Conservation (phyloP, 92 coral and sea anemone genomes). For the Porites lobata region DNA sequence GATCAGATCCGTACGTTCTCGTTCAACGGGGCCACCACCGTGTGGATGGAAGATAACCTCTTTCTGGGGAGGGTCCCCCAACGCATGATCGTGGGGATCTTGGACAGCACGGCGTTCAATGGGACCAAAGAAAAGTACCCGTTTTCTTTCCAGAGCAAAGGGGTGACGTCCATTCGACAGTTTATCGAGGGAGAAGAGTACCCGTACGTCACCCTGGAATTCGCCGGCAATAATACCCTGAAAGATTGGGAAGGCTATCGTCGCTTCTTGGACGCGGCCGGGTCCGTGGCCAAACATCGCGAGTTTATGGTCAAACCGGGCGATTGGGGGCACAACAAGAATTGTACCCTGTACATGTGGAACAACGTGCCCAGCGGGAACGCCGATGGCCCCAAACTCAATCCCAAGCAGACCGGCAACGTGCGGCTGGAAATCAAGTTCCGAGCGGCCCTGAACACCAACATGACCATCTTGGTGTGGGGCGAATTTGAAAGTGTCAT, state of each 20-base stretch:
- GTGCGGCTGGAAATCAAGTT: no score
- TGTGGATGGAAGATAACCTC: no score
- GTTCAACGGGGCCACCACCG: no score
- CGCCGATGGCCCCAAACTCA: background rate
- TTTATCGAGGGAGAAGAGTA: background rate
- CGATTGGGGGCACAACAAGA: background rate
- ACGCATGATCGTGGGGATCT: background rate
- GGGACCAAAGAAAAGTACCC: background rate
- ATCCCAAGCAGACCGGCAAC: no score
- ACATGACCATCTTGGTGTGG: no score
- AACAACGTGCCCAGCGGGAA: background rate
- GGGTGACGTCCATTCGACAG: background rate
- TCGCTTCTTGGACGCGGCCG: background rate
- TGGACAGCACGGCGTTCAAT: background rate
- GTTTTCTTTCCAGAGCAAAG: background rate
- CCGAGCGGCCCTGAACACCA: no score
- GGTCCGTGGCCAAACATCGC: background rate
- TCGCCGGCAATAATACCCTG: background rate
- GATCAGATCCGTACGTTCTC: no score
- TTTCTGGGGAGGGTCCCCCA: background rate
- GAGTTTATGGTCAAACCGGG: background rate
- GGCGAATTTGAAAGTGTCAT: no score
- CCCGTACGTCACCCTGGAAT: background rate
- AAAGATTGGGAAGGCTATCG: background rate
- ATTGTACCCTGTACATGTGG: background rate